Evolutionary conservation across 1,140 invertebrate genomes (phyloP).

Genomic region (Eueides isabella): DNA sequence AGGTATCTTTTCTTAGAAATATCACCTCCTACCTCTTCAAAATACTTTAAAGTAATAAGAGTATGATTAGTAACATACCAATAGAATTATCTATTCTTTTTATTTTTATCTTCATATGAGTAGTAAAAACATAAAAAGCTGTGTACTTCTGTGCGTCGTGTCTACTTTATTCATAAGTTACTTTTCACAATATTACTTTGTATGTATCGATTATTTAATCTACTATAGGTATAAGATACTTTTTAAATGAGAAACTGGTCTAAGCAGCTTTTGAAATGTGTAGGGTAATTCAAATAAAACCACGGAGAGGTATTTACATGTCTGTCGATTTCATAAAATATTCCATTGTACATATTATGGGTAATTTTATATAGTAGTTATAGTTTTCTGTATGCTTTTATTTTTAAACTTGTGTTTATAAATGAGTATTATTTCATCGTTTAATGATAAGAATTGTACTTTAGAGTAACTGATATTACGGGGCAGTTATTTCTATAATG

Average conservation of each 20-base stretch:
- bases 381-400: neutral
- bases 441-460: neutral
- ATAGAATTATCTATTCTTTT: neutral
- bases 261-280: neutral
- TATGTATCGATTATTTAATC: neutral
- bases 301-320: neutral
- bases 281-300: conserved; percentile 7
- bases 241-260: neutral
- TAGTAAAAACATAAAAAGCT: neutral
- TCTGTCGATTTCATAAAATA: neutral
- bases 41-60: neutral
- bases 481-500: neutral
- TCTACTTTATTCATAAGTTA: neutral
- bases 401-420: neutral
- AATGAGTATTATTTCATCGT: too few species aligned
- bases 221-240: too few species aligned
- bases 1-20: neutral
- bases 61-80: neutral
- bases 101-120: neutral
- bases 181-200: neutral
- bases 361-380: neutral
- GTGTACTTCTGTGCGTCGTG: neutral
- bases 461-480: neutral
- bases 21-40: neutral
- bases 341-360: neutral